These are phyloP conservation scores for Anser cygnoides DNA, from an alignment of 2,113 vertebrate genomes.

Conservation along the genomic window DNA sequence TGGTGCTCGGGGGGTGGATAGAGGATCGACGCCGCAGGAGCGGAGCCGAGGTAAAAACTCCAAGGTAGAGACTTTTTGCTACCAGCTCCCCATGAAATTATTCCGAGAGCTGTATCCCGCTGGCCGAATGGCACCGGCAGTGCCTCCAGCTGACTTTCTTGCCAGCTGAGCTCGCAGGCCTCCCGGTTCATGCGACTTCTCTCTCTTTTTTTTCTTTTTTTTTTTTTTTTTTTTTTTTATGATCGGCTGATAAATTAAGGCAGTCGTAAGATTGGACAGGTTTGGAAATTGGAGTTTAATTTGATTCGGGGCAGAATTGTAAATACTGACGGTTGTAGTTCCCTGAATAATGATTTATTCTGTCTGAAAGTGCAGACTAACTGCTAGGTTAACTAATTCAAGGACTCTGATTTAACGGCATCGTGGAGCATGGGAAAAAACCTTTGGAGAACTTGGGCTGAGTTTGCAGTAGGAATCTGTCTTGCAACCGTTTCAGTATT, in stretches of 20 bases:
- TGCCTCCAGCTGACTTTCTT: neutral
- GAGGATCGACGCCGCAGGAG: neutral
- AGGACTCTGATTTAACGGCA: constrained; percentile 3
- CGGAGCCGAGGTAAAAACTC: constrained; percentile 4
- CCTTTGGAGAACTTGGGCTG: constrained; percentile 10
- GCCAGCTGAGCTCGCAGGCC: constrained; percentile 5
- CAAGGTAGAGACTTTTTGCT: neutral
- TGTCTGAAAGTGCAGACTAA: neutral
- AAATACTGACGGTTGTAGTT: neutral
- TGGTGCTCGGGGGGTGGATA: neutral
- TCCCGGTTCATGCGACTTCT: neutral
- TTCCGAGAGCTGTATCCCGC: neutral
- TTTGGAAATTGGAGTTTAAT: constrained; percentile 25
- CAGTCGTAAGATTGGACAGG: neutral
- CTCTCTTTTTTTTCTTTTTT: too few species aligned
- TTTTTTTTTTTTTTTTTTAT: neutral
- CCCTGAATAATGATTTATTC: constrained; percentile 23
- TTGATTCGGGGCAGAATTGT: neutral
- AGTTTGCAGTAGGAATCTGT: constrained; percentile 4
- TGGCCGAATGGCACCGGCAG: neutral
- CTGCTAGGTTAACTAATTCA: neutral
- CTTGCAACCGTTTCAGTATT: neutral
- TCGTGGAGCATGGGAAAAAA: neutral
- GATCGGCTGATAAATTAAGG: constrained; percentile 10
- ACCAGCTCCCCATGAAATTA: constrained; percentile 11